Evolutionary conservation across 1,140 invertebrate genomes (phyloP), one percentile per base, ranked within the genome.

Genomic region (Trichomalopsis sarcophagae): DNA sequence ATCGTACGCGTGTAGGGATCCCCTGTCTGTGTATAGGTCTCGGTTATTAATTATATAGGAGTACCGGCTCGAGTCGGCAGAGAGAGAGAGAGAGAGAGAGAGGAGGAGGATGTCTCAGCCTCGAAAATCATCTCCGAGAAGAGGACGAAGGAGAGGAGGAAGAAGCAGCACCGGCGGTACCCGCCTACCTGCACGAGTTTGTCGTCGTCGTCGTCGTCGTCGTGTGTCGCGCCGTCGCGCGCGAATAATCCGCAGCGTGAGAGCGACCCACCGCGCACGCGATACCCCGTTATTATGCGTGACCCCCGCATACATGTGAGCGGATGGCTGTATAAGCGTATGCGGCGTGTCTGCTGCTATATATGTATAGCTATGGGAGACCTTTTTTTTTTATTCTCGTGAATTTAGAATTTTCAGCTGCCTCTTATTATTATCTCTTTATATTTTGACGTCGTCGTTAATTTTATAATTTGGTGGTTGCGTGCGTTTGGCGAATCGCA

Each of bases 131-230:
- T 84, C 71, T 78, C 33, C 77, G 81, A 62, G 74, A 74, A 84
- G 55, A 62, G 5, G 50, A 50, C n/a, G 55, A 50, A 50, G 47
- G 14, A 9, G 47, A 50, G 14, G 47, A 50, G 4, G 47, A 13
- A 50, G 55, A 17, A 62, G 14, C 17, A 79, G 76, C 27, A 36
- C 62, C 71, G 78, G 66, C 84, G 80, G 82, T 27, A 74, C 30
- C 69, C 82, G 86, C 82, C 87, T 87, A 73, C 44, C 85, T 84
- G 75, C 71, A 78, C 81, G 84, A 84, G 86, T 88, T 88, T 86
- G 87, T 87, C 87, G 81, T 47, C 27, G 27, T 27, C 84, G 87
- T 87, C 87, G 81, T 47, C 27, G 27, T 27, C 84, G 87, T 87
- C 87, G 84, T 82, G 82, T 79, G 73, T 75, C 76, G 33, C 23